Conservation (phyloP, 2,888 invertebrate species). For the Hemithea aestivaria region DNA sequence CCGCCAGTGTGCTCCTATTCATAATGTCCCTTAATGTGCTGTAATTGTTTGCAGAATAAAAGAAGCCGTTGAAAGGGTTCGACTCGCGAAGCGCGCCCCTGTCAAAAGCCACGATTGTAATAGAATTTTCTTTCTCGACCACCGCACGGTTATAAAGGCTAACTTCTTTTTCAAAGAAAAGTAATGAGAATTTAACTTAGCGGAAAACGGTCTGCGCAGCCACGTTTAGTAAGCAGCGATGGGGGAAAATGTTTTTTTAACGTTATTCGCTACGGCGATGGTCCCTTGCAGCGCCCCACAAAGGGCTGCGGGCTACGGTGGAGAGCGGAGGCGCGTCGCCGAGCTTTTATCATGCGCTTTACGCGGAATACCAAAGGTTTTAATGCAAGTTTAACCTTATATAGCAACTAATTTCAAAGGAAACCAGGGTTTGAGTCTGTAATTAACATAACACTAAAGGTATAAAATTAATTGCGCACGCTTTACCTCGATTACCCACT, state of each 20-base stretch:
- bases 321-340: constrained; percentile 30
- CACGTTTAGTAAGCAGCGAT: constrained; percentile 48
- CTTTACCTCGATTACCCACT: constrained; percentile 1
- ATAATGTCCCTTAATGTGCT: constrained; percentile 54
- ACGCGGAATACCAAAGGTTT: constrained; percentile 53
- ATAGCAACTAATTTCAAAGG: constrained; percentile 43
- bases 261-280: constrained; percentile 51
- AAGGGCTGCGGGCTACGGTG: constrained; percentile 36
- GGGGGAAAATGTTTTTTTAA: constrained; percentile 63
- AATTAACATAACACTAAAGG: constrained; percentile 51
- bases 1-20: too few species aligned
- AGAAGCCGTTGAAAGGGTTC: constrained; percentile 51
- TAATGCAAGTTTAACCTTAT: constrained; percentile 54
- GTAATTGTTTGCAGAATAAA: constrained; percentile 66
- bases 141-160: constrained; percentile 63
- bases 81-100: constrained; percentile 41
- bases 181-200: constrained; percentile 76
- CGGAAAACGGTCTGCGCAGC: constrained; percentile 62
- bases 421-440: constrained; percentile 47
- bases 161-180: constrained; percentile 69
- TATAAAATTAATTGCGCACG: constrained; percentile 28
- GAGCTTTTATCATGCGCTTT: constrained; percentile 57
- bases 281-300: constrained; percentile 50
- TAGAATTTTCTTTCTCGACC: constrained; percentile 64
- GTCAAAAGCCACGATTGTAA: constrained; percentile 69